Conservation (phyloP, 53 echinoderm and acorn worm genomes). For the Apostichopus leukothele region DNA sequence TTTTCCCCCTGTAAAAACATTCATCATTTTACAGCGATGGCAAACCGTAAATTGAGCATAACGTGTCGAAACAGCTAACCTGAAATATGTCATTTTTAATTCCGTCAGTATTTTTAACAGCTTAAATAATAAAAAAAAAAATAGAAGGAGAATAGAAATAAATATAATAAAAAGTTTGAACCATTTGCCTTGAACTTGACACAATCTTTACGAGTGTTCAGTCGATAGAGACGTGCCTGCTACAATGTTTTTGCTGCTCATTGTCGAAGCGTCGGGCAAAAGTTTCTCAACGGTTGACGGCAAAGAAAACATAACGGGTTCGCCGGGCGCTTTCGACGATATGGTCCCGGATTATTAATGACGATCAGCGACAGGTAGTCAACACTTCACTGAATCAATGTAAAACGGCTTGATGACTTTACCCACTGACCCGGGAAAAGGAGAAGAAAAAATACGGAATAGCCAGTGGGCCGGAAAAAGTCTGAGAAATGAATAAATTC, state of each 20-base stretch:
- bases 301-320: conserved; percentile 30
- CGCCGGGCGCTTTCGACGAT: not conserved
- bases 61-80: not conserved
- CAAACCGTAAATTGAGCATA: conserved; percentile 2
- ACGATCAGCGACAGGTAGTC: conserved; percentile 8
- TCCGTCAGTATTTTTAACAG: not conserved
- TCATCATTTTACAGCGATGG: not conserved
- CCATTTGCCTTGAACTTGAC: conserved; percentile 24
- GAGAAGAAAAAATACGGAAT: not conserved
- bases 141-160: not conserved
- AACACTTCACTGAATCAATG: conserved; percentile 40
- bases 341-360: conserved; percentile 12
- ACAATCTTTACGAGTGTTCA: conserved; percentile 31
- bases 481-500: no score
- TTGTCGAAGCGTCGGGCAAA: not conserved
- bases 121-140: not conserved
- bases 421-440: conserved; percentile 38
- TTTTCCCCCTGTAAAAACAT: not conserved
- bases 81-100: not conserved
- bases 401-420: conserved; percentile 18
- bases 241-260: not conserved
- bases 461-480: no score
- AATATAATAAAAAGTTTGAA: not conserved
- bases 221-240: not conserved
- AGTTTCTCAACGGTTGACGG: conserved; percentile 24